These are phyloP conservation scores for Lutraria rhynchaena DNA, from an alignment of 1,140 invertebrate genomes.

Conservation along the genomic window DNA sequence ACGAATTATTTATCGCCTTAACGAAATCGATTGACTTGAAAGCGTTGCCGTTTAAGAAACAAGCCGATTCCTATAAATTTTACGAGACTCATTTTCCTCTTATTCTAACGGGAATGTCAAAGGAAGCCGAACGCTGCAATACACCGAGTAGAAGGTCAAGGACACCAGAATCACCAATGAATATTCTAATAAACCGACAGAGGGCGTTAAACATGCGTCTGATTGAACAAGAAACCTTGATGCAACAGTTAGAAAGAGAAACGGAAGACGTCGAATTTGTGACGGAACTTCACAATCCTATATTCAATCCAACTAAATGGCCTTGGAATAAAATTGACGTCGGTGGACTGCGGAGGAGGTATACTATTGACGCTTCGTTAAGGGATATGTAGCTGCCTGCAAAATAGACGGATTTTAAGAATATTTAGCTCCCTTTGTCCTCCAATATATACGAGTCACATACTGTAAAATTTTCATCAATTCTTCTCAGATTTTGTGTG, in stretches of 20 bases:
- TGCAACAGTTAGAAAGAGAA: constrained; percentile 36
- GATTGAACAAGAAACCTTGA: constrained; percentile 26
- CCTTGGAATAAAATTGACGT: constrained; percentile 42
- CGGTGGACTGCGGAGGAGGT: not conserved
- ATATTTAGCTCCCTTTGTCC: no score
- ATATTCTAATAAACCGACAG: constrained; percentile 17
- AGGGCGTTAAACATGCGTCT: constrained; percentile 32
- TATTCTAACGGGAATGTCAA: constrained; percentile 4
- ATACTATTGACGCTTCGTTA: constrained; percentile 26
- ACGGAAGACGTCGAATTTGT: constrained; percentile 35
- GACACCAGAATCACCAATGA: constrained; percentile 34
- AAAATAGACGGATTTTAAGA: no score
- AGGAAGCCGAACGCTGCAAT: not conserved
- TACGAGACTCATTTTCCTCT: constrained; percentile 46
- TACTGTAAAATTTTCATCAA: no score
- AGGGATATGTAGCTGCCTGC: not conserved
- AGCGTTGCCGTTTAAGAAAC: constrained; percentile 41
- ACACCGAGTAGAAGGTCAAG: constrained; percentile 6
- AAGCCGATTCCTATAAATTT: constrained; percentile 17
- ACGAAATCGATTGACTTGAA: constrained; percentile 30
- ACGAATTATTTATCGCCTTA: constrained; percentile 17
- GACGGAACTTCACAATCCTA: constrained; percentile 42
- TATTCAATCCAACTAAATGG: constrained; percentile 55
- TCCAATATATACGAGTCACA: no score
- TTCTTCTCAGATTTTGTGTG: no score